Evolutionary conservation across 2,797 vertebrate species (phyloP).

Genomic region (Catostomus latipinnis): DNA sequence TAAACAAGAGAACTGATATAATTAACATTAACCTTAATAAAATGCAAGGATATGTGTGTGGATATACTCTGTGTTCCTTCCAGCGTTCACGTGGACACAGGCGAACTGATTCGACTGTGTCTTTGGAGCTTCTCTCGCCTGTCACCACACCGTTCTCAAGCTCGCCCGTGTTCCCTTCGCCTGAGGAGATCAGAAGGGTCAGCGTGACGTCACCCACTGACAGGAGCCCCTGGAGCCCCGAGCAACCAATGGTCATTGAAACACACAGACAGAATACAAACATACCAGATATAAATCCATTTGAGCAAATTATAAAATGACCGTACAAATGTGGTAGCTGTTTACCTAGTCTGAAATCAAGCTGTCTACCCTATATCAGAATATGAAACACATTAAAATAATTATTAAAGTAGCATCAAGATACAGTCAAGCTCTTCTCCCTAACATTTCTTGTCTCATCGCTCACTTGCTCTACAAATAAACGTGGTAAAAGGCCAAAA

Average conservation of each 20-base stretch:
- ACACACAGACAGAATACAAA: not conserved
- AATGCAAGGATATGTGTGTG: conserved; percentile 1
- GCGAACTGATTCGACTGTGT: conserved; percentile 70
- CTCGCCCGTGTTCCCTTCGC: conserved; percentile 63
- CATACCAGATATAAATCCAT: too few species aligned
- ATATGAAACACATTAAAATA: not conserved
- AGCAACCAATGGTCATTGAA: conserved; percentile 68
- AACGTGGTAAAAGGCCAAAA: too few species aligned
- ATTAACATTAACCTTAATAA: not conserved
- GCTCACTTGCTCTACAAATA: too few species aligned
- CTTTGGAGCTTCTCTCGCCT: conserved; percentile 70
- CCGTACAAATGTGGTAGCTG: too few species aligned
- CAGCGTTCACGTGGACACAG: conserved; percentile 73
- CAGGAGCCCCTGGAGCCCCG: conserved; percentile 61
- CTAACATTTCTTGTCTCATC: too few species aligned
- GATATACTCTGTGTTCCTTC: conserved; percentile 7
- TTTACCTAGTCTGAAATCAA: not conserved
- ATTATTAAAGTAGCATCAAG: not conserved
- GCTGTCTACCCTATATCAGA: not conserved
- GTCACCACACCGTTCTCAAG: conserved; percentile 56
- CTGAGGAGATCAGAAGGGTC: conserved; percentile 70
- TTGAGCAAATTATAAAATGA: too few species aligned
- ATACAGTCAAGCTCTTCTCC: too few species aligned
- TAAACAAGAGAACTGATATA: too few species aligned
- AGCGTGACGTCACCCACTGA: conserved; percentile 72